Evolutionary conservation across 2,113 vertebrate species (phyloP).

Genomic region (Pituophis catenifer): DNA sequence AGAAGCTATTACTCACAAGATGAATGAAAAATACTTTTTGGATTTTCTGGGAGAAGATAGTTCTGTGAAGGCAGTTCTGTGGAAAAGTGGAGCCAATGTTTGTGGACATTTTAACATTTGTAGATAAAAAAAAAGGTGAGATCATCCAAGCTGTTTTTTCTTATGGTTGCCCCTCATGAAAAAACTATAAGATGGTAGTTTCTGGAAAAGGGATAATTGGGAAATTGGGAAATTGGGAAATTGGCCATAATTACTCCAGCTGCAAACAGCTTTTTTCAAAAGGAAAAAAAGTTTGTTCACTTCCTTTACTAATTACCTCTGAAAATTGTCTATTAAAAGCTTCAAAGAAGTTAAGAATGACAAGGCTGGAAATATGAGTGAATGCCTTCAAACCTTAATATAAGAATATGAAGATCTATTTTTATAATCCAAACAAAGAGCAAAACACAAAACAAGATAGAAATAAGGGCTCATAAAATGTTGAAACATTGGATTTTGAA

Average conservation of each 20-base stretch:
- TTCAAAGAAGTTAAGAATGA: background rate
- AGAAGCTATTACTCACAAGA: background rate
- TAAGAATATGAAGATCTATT: background rate
- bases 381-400: background rate
- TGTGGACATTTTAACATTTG: background rate
- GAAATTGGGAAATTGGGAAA: background rate
- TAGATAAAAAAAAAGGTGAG: no score
- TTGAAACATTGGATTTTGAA: background rate
- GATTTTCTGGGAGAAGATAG: background rate
- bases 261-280: background rate
- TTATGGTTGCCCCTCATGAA: background rate
- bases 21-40: background rate
- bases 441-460: background rate
- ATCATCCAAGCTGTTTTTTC: no score
- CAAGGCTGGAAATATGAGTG: background rate
- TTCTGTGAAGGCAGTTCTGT: background rate
- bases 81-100: background rate
- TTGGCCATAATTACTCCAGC: background rate
- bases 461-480: background rate
- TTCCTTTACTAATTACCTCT: background rate
- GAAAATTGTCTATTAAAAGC: background rate
- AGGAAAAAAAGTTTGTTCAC: background rate
- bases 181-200: background rate
- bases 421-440: background rate
- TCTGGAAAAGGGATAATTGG: background rate